These are phyloP conservation scores for Hozukius guyotensis DNA, from an alignment of 2,797 vertebrate genomes.

Conservation along the genomic window DNA sequence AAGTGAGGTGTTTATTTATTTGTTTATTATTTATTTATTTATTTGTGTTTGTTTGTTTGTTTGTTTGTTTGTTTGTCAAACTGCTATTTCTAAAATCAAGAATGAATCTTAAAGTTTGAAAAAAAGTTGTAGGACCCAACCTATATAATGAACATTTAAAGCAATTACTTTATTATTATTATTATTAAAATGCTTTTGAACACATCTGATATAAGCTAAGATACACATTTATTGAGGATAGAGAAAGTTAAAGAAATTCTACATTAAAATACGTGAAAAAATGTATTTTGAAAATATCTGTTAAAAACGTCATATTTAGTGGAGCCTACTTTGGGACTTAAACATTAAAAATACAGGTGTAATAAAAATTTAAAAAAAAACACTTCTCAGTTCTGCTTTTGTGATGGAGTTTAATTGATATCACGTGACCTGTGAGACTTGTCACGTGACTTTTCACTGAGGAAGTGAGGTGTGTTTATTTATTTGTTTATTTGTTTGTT, in stretches of 20 bases:
- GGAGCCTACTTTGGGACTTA: background rate
- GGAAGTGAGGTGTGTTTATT: fast-evolving
- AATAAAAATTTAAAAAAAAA: background rate
- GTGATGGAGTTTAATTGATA: background rate
- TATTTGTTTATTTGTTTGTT: too few species aligned
- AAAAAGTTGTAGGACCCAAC: background rate
- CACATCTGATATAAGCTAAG: background rate
- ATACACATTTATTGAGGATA: background rate
- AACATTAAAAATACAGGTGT: background rate
- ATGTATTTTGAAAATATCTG: background rate
- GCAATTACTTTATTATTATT: background rate
- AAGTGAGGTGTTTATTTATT: background rate
- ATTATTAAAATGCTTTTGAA: background rate
- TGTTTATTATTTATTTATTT: background rate
- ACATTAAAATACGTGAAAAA: background rate
- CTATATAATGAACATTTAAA: background rate
- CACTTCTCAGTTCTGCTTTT: background rate
- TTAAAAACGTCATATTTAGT: background rate
- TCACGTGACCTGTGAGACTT: background rate
- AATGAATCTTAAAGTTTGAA: background rate
- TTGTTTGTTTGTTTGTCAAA: background rate
- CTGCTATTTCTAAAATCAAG: background rate
- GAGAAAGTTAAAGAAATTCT: background rate
- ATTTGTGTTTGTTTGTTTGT: background rate
- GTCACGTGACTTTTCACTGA: background rate